These are phyloP conservation scores for Diprion similis DNA, from an alignment of 1,140 invertebrate species.

Conservation along the genomic window DNA sequence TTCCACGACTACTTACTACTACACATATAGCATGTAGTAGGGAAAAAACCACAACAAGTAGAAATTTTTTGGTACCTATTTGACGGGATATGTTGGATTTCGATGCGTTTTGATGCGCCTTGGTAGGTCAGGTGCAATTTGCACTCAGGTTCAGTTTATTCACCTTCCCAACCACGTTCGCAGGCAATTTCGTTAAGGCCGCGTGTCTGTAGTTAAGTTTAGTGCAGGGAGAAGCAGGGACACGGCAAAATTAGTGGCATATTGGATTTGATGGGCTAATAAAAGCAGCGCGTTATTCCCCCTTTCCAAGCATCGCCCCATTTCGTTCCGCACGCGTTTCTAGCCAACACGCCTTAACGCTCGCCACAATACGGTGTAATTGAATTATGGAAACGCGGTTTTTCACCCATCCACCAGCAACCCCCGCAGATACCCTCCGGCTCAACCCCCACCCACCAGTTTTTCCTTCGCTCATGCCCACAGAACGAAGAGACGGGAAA, in stretches of 20 bases:
- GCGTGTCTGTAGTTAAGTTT: background rate
- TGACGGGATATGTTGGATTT: too few relatives aligned
- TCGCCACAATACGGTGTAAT: constrained; percentile 2
- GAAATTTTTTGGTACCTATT: too few relatives aligned
- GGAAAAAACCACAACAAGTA: too few relatives aligned
- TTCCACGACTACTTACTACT: too few relatives aligned
- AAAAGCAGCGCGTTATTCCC: background rate
- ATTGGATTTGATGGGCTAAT: constrained; percentile 5
- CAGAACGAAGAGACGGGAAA: background rate
- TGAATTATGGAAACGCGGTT: background rate
- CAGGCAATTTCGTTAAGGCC: background rate
- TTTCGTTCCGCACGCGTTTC: too few relatives aligned
- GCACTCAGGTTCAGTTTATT: background rate
- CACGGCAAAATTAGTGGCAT: constrained; percentile 7
- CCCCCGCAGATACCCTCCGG: too few relatives aligned
- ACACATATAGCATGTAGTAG: too few relatives aligned
- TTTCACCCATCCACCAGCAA: background rate
- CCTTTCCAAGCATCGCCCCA: too few relatives aligned
- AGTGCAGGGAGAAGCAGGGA: background rate
- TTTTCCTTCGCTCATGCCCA: background rate
- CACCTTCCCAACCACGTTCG: background rate
- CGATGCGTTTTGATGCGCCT: too few relatives aligned
- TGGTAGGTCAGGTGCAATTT: too few relatives aligned
- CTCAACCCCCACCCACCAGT: background rate
- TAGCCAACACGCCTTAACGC: background rate